Evolutionary conservation across 2,113 vertebrate genomes (phyloP).

Genomic region (Barbus barbus): DNA sequence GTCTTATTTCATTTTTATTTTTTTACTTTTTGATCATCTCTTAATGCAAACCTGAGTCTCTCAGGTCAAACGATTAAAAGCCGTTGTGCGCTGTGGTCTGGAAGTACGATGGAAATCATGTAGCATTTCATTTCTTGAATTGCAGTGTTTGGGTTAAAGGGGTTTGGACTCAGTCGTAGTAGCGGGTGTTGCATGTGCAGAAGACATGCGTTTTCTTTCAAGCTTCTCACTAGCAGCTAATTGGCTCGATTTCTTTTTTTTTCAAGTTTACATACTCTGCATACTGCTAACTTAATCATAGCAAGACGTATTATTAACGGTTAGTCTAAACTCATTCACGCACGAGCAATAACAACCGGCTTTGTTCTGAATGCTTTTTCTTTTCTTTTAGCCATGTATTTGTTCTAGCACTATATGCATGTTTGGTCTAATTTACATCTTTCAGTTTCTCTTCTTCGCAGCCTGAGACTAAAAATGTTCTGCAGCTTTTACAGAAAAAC

Average conservation of each 20-base stretch:
- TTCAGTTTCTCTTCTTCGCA: not conserved
- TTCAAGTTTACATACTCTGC: not conserved
- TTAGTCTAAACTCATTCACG: not conserved
- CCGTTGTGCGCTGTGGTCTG: not conserved
- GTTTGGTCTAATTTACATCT: not conserved
- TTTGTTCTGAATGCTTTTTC: too few relatives aligned
- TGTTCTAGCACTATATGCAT: slow-evolving; percentile 38
- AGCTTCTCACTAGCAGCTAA: not conserved
- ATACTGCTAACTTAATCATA: not conserved
- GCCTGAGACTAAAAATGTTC: slow-evolving; percentile 11
- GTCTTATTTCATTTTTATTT: not conserved
- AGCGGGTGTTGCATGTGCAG: not conserved
- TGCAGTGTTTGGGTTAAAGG: not conserved
- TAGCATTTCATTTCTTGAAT: not conserved
- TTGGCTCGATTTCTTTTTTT: too few relatives aligned
- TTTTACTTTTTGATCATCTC: not conserved
- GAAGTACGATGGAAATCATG: not conserved
- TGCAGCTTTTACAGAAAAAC: not conserved
- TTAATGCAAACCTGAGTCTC: not conserved
- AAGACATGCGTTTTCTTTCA: not conserved
- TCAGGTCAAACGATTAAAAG: not conserved
- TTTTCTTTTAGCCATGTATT: not conserved
- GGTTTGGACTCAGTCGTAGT: not conserved
- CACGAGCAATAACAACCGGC: not conserved
- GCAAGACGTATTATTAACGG: not conserved